Conservation (phyloP, 2,888 invertebrate species). For the Pelosia muscerda region DNA sequence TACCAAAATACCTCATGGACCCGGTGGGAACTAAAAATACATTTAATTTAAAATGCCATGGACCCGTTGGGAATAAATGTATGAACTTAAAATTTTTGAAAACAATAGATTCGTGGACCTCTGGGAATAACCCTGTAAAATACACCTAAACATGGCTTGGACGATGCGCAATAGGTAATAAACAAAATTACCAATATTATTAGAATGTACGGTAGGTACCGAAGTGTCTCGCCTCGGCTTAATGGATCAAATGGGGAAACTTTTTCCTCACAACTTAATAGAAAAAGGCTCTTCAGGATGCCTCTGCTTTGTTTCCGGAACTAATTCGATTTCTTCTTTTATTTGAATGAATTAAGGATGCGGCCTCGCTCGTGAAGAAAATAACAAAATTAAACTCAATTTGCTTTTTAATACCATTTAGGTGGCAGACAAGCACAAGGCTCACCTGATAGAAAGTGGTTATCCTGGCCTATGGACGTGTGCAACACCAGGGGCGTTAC, state of each 20-base stretch:
- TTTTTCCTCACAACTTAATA: constrained; percentile 60
- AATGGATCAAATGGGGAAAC: constrained; percentile 63
- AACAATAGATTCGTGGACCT: no score
- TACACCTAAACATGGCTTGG: not conserved
- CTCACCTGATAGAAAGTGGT: no score
- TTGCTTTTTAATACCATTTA: no score
- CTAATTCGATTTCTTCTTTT: constrained; percentile 58
- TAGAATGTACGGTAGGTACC: constrained; percentile 38
- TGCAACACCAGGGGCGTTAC: no score
- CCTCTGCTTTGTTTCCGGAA: constrained; percentile 59
- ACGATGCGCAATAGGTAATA: not conserved
- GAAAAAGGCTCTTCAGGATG: constrained; percentile 54
- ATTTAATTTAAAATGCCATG: no score
- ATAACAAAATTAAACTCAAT: not conserved
- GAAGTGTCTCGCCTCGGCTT: constrained; percentile 44
- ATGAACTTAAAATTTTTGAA: no score
- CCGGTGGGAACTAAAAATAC: no score
- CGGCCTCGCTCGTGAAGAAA: constrained; percentile 10
- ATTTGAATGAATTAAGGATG: constrained; percentile 57
- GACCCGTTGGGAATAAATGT: no score
- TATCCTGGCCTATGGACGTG: no score
- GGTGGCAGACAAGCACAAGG: no score
- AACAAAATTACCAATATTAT: constrained; percentile 36
- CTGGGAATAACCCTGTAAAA: not conserved
- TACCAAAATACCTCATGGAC: no score